Conservation (phyloP, 2,113 vertebrate genomes). For the Sminthopsis crassicaudata region DNA sequence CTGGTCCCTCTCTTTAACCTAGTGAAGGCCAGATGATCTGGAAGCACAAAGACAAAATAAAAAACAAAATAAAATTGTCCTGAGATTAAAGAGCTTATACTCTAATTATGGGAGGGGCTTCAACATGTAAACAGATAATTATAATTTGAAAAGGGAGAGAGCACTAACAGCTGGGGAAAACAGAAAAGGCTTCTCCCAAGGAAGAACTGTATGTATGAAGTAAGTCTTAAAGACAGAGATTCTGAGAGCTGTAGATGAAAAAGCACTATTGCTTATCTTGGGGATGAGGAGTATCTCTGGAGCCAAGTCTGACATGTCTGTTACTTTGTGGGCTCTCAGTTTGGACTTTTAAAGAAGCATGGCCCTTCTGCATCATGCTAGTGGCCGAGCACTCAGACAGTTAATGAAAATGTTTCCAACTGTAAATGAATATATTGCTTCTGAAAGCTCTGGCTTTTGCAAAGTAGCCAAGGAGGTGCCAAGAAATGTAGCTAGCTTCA, state of each 20-base stretch:
- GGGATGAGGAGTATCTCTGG: neutral
- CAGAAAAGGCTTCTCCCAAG: neutral
- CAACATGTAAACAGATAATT: neutral
- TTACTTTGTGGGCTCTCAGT: neutral
- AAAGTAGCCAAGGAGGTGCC: constrained; percentile 79
- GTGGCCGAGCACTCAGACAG: neutral
- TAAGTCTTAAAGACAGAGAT: neutral
- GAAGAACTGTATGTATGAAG: neutral
- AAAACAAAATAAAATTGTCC: neutral
- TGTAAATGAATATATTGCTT: constrained; percentile 39
- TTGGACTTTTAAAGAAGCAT: neutral
- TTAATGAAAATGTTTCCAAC: constrained; percentile 1
- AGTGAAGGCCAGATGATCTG: neutral
- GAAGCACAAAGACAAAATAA: neutral
- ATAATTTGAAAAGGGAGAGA: neutral
- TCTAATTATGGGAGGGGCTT: neutral
- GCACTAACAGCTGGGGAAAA: neutral
- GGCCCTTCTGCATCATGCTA: neutral
- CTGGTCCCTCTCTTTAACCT: neutral
- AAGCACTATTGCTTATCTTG: neutral
- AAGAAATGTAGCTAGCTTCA: constrained; percentile 72
- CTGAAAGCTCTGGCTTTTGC: constrained; percentile 67
- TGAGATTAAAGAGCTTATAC: neutral
- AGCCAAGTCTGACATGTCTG: neutral
- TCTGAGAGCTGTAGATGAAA: neutral